Conservation (phyloP, 2,113 vertebrate genomes). For the Bujurquina vittata region DNA sequence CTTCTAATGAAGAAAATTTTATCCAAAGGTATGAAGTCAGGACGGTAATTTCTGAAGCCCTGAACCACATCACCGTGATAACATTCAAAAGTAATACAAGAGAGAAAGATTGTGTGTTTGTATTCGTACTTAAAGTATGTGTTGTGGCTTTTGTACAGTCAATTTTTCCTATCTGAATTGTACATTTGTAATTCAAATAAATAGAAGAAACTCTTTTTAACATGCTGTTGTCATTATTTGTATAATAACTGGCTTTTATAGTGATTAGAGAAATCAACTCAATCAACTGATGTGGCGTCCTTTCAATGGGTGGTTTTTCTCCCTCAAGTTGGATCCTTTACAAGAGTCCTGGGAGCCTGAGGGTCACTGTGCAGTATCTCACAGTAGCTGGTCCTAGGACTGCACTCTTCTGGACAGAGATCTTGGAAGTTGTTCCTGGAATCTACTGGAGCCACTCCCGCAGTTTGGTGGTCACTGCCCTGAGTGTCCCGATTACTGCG, state of each 20-base stretch:
- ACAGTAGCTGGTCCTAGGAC: no score
- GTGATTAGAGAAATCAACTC: background rate
- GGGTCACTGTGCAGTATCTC: no score
- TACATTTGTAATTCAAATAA: background rate
- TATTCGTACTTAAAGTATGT: background rate
- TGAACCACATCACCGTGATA: background rate
- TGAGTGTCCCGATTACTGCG: no score
- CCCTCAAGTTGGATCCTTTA: no score
- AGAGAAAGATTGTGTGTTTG: background rate
- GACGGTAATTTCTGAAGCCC: background rate
- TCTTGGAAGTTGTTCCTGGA: no score
- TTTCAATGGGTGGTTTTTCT: no score
- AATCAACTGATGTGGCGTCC: no score
- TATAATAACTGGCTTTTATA: background rate
- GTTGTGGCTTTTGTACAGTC: background rate
- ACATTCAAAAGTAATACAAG: background rate
- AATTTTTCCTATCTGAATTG: background rate
- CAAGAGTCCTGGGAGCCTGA: no score
- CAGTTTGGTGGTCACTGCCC: no score
- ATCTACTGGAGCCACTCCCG: no score
- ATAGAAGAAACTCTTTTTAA: background rate
- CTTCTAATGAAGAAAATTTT: constrained; percentile 14
- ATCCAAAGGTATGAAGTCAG: background rate
- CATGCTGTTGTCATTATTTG: no score
- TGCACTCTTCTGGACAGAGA: no score